These are phyloP conservation scores for Acanthosepion esculentum DNA, from an alignment of 2,888 invertebrate species.

Conservation along the genomic window DNA sequence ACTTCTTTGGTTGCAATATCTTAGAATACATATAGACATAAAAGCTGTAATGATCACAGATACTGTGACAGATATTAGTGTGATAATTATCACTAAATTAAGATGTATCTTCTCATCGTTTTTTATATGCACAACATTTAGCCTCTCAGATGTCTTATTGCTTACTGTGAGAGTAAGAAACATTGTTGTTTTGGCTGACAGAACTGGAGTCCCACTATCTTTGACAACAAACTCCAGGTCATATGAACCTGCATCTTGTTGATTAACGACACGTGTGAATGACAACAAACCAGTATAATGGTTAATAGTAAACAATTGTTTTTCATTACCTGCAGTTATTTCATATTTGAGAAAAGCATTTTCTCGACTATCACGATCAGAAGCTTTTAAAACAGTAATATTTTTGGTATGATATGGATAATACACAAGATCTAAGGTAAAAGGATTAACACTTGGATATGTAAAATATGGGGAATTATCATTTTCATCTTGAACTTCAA, in stretches of 20 bases:
- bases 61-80: background rate
- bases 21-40: constrained; percentile 33
- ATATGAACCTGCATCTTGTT: constrained; percentile 33
- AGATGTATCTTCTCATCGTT: constrained; percentile 20
- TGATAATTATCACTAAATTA: background rate
- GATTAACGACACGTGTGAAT: background rate
- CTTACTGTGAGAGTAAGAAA: constrained; percentile 33
- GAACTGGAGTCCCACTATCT: background rate
- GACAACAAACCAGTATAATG: constrained; percentile 4
- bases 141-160: constrained; percentile 7
- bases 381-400: constrained; percentile 8
- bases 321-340: constrained; percentile 22
- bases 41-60: constrained; percentile 33
- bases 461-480: background rate
- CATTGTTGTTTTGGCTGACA: background rate
- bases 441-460: constrained; percentile 22
- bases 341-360: background rate
- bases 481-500: constrained; percentile 9
- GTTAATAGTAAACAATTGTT: background rate
- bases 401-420: background rate
- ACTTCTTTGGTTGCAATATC: background rate
- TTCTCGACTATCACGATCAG: constrained; percentile 33
- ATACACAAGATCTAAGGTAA: background rate
- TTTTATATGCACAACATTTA: constrained; percentile 1
- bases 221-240: background rate